Conservation (phyloP, 2,113 vertebrate genomes). For the Rutilus rutilus region DNA sequence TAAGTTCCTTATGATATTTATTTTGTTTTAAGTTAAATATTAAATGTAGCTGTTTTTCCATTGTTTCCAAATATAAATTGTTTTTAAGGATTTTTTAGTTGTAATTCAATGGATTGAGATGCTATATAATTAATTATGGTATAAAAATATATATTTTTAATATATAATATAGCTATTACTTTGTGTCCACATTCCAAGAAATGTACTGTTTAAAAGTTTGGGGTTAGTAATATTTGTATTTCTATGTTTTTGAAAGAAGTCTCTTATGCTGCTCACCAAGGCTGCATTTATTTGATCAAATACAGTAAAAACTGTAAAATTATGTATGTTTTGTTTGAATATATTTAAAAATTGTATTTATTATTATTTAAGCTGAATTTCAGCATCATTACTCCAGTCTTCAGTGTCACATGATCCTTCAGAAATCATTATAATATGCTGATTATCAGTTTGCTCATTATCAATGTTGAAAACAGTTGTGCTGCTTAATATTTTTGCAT, state of each 20-base stretch:
- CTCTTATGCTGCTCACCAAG: not conserved
- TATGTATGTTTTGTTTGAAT: not conserved
- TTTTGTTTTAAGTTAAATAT: not conserved
- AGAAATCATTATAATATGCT: not conserved
- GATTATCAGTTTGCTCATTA: not conserved
- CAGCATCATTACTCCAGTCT: not conserved
- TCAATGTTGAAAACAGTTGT: too few relatives aligned
- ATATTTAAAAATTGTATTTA: not conserved
- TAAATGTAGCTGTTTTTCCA: not conserved
- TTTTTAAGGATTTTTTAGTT: not conserved
- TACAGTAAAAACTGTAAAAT: not conserved
- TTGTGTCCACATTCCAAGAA: not conserved
- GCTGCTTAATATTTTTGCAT: too few relatives aligned
- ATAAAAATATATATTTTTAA: too few relatives aligned
- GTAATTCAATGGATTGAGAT: not conserved
- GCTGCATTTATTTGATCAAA: not conserved
- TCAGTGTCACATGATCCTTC: not conserved
- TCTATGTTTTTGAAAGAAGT: not conserved
- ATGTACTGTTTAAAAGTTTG: not conserved
- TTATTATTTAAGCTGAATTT: not conserved
- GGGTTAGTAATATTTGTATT: not conserved
- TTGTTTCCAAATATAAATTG: not conserved
- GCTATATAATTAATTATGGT: too few relatives aligned
- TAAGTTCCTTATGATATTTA: not conserved
- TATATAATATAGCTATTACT: not conserved